These are phyloP conservation scores for Noturus placidus DNA, from an alignment of 2,113 vertebrate genomes.

Conservation along the genomic window DNA sequence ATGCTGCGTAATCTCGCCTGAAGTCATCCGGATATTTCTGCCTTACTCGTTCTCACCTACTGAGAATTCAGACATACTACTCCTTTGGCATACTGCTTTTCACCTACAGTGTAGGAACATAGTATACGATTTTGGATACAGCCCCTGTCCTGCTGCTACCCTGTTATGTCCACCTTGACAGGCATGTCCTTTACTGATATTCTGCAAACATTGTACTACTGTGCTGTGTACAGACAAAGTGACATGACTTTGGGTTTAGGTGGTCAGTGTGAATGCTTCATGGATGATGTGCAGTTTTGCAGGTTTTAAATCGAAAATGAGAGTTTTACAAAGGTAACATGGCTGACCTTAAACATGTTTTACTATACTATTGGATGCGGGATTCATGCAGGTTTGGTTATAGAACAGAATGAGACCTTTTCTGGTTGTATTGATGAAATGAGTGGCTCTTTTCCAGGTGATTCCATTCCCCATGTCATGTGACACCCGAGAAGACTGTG, in stretches of 20 bases:
- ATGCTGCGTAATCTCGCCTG: too few species aligned
- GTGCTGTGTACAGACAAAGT: not conserved
- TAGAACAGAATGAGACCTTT: not conserved
- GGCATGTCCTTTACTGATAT: constrained; percentile 17
- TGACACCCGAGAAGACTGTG: constrained; percentile 88
- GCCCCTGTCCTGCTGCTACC: constrained; percentile 11
- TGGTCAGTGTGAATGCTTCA: not conserved
- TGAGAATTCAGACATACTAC: too few species aligned
- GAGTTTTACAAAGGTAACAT: not conserved
- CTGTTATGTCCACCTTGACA: constrained; percentile 17
- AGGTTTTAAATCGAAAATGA: not conserved
- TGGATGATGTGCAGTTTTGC: not conserved
- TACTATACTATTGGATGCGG: not conserved
- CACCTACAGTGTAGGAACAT: too few species aligned
- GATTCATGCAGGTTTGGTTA: constrained; percentile 10
- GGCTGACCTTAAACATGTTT: not conserved
- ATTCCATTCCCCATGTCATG: constrained; percentile 96
- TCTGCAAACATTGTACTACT: constrained; percentile 26
- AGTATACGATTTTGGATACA: too few species aligned
- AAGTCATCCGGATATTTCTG: too few species aligned
- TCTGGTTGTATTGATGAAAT: not conserved
- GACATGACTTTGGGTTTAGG: not conserved
- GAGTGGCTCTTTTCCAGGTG: constrained; percentile 74
- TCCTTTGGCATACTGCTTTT: too few species aligned
- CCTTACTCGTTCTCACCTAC: too few species aligned